Evolutionary conservation across 2,888 invertebrate species (phyloP).

Genomic region (Melanotus villosus): DNA sequence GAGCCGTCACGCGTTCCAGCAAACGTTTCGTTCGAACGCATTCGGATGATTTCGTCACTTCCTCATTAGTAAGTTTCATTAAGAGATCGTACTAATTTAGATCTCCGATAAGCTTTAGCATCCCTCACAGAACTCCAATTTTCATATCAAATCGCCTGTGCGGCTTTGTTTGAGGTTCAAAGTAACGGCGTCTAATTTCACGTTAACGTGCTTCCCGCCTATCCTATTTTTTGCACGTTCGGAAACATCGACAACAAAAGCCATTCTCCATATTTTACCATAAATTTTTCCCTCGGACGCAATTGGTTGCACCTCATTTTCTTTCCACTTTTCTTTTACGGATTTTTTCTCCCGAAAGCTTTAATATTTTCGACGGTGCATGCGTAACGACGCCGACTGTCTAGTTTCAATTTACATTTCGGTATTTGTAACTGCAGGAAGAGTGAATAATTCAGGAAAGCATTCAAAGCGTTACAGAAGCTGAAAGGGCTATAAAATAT

Average conservation of each 20-base stretch:
- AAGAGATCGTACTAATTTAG: slow-evolving; percentile 12
- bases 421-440: slow-evolving; percentile 17
- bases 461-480: slow-evolving; percentile 16
- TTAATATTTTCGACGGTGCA: not conserved
- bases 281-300: slow-evolving; percentile 10
- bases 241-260: slow-evolving; percentile 13
- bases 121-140: slow-evolving; percentile 3
- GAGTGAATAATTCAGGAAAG: slow-evolving; percentile 21
- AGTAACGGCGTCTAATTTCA: slow-evolving; percentile 1
- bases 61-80: slow-evolving; percentile 23
- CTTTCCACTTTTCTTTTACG: not conserved
- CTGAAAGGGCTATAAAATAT: slow-evolving; percentile 18
- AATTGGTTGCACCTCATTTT: slow-evolving; percentile 8
- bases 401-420: slow-evolving; percentile 20
- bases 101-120: slow-evolving; percentile 9
- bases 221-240: not conserved
- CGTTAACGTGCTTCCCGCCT: not conserved
- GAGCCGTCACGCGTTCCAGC: not conserved
- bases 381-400: not conserved
- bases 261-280: slow-evolving; percentile 20
- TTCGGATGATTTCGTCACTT: slow-evolving; percentile 8
- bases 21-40: not conserved
- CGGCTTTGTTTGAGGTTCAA: slow-evolving; percentile 1
- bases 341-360: slow-evolving; percentile 3
- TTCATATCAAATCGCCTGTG: slow-evolving; percentile 9